These are phyloP conservation scores for Myotis vivesi DNA, from an alignment of 2,797 vertebrate species.

Conservation along the genomic window DNA sequence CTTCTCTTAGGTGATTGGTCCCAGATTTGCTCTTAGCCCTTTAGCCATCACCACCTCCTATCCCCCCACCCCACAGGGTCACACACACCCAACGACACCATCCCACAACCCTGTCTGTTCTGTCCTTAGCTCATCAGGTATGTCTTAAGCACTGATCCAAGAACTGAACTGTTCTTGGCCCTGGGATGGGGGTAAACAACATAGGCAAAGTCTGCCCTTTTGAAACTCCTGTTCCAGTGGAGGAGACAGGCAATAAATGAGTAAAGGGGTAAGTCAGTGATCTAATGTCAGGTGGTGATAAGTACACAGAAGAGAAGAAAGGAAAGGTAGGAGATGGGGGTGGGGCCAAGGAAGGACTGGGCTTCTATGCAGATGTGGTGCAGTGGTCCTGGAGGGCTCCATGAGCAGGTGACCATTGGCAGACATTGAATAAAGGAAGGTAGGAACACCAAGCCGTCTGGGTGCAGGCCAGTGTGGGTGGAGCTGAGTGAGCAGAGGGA, in stretches of 20 bases:
- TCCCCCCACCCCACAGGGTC: neutral
- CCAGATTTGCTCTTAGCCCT: neutral
- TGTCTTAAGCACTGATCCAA: neutral
- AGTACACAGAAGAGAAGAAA: neutral
- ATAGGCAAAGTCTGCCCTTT: neutral
- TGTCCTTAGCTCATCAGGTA: neutral
- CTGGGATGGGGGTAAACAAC: neutral
- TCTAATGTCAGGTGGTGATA: neutral
- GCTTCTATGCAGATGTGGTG: rapidly evolving
- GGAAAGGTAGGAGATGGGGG: neutral
- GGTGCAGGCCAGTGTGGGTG: neutral
- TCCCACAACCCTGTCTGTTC: no score
- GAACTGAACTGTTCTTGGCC: neutral
- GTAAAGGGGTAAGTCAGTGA: neutral
- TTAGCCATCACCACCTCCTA: neutral
- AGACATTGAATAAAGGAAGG: neutral
- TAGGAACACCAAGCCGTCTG: neutral
- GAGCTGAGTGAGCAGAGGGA: neutral
- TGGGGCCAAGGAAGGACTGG: no score
- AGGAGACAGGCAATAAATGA: neutral
- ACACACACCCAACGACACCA: neutral
- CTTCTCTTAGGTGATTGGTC: neutral
- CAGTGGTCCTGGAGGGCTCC: neutral
- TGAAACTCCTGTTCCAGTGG: neutral
- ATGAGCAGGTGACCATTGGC: neutral